phyloP scores from a whole-genome alignment of 1,140 invertebrate genomes.

The Drosophila subpulchrella region DNA sequence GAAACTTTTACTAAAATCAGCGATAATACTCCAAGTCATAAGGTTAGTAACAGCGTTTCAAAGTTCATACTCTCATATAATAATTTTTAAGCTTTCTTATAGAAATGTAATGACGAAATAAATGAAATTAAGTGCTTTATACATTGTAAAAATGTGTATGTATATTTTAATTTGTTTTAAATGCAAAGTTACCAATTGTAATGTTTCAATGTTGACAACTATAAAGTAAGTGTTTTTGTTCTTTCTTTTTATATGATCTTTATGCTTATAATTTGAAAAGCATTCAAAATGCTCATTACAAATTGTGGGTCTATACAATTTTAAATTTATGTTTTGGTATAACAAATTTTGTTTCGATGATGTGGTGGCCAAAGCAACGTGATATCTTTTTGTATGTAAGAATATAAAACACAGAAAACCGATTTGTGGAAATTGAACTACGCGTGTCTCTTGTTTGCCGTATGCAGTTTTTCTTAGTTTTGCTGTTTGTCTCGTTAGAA shows the following conservation, averaged over 20 bases:
- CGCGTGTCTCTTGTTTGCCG: constrained; percentile 39
- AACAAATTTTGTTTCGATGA: constrained; percentile 55
- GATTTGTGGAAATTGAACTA: constrained; percentile 58
- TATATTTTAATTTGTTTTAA: constrained; percentile 54
- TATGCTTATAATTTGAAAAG: constrained; percentile 49
- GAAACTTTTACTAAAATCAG: constrained; percentile 65
- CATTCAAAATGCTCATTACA: constrained; percentile 69
- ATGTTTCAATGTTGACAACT: constrained; percentile 43
- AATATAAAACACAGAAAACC: constrained; percentile 21
- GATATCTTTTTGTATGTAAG: background rate
- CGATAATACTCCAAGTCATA: constrained; percentile 53
- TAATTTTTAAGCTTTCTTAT: constrained; percentile 51
- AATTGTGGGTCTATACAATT: constrained; percentile 42
- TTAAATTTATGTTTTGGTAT: constrained; percentile 64
- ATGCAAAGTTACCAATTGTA: constrained; percentile 69
- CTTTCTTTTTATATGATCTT: constrained; percentile 26
- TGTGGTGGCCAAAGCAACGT: constrained; percentile 14
- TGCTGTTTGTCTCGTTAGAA: constrained; percentile 50
- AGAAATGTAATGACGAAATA: constrained; percentile 54
- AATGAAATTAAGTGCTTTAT: constrained; percentile 53
- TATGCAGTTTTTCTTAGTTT: constrained; percentile 33
- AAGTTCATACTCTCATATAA: constrained; percentile 23
- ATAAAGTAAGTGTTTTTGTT: constrained; percentile 22
- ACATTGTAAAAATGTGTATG: constrained; percentile 55
- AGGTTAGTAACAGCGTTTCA: constrained; percentile 56